A percentile compares a stretch with the other conserved stretches of the same genome.
phyloP scores from a whole-genome alignment of 2,888 invertebrate species.

The Andrena minutula region DNA sequence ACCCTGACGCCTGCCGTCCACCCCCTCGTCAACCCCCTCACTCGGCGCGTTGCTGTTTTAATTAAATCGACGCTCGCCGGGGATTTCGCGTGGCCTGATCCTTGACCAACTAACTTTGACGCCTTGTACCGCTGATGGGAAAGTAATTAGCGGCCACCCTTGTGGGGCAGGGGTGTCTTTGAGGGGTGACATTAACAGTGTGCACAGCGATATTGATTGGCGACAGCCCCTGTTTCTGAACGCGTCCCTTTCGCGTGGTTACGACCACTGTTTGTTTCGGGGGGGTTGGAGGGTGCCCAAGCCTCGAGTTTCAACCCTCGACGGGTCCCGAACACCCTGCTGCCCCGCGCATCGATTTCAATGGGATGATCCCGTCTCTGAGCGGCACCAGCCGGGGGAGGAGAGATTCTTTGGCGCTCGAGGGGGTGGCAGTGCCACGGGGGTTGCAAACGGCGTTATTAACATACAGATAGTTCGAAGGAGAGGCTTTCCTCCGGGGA shows the following conservation, averaged over 20 bases:
- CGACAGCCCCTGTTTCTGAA: conserved; percentile 28
- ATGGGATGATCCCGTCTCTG: neutral
- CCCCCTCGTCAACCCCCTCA: neutral
- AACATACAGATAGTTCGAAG: neutral
- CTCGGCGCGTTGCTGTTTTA: conserved; percentile 26
- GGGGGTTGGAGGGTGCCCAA: conserved; percentile 8
- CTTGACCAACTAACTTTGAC: conserved; percentile 61
- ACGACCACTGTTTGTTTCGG: conserved; percentile 36
- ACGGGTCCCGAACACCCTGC: conserved; percentile 12
- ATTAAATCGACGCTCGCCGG: conserved; percentile 60
- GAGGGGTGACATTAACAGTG: conserved; percentile 58
- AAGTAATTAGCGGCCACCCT: conserved; percentile 65
- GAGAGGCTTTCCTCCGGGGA: neutral
- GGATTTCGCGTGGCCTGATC: conserved; percentile 48
- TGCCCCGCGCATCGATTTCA: conserved; percentile 28
- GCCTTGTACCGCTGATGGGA: conserved; percentile 54
- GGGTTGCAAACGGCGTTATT: neutral
- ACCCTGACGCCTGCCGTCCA: neutral
- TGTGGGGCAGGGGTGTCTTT: conserved; percentile 31
- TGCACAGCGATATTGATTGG: conserved; percentile 62
- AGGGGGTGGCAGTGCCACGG: neutral
- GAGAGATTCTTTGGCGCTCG: neutral
- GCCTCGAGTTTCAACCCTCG: conserved; percentile 9
- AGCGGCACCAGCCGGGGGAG: too few relatives aligned
- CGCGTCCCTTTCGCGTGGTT: conserved; percentile 9